Conservation (phyloP, 2,888 invertebrate genomes). For the Tachystola acroxantha region DNA sequence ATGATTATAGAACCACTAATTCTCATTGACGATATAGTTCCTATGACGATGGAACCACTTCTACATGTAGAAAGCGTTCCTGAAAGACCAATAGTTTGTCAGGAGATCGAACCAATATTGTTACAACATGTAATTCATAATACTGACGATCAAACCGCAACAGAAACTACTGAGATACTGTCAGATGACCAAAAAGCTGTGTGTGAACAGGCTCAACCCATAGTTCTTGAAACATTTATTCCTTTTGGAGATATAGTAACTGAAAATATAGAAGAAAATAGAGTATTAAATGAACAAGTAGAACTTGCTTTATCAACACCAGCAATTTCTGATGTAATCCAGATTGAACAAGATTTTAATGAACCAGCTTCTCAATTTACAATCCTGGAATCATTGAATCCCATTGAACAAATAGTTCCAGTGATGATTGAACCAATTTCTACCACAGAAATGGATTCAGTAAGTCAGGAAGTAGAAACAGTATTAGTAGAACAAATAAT, state of each 20-base stretch:
- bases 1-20: not conserved
- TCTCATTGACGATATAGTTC: not conserved
- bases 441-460: not conserved
- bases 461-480: not conserved
- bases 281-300: not conserved
- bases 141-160: not conserved
- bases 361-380: not conserved
- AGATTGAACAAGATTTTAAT: no score
- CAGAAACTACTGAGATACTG: not conserved
- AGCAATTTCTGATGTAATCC: no score
- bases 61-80: not conserved
- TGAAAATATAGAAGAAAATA: not conserved
- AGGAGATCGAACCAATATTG: not conserved
- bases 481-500: not conserved
- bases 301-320: not conserved
- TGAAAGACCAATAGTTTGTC: not conserved
- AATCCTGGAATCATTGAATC: not conserved
- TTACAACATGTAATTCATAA: not conserved
- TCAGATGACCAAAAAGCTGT: no score
- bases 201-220: not conserved
- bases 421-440: not conserved
- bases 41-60: not conserved
- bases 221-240: not conserved
- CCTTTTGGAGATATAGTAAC: not conserved
- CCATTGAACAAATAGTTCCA: not conserved